Conservation (phyloP, 1,140 invertebrate species). For the Rhyzopertha dominica region DNA sequence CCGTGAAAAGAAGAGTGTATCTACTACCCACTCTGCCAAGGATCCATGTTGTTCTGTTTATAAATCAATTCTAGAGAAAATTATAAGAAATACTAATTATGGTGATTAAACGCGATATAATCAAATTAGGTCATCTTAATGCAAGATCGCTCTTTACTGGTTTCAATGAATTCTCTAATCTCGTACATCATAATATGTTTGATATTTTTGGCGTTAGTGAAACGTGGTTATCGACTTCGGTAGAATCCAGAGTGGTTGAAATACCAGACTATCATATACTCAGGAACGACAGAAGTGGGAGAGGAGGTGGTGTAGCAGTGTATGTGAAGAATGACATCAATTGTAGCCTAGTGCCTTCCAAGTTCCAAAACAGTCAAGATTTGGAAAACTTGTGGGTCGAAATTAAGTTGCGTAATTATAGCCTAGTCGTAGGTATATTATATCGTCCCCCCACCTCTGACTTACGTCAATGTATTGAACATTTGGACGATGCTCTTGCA, state of each 20-base stretch:
- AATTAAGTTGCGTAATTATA: background rate
- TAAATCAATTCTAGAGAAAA: no score
- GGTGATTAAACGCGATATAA: no score
- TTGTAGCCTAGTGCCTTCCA: background rate
- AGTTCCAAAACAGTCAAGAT: background rate
- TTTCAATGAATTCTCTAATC: background rate
- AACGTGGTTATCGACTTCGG: slow-evolving; percentile 6
- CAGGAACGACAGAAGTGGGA: slow-evolving; percentile 10
- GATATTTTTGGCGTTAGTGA: slow-evolving; percentile 9
- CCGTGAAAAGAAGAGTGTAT: no score
- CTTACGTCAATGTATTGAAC: background rate
- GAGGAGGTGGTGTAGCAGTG: slow-evolving; percentile 7
- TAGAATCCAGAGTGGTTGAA: background rate
- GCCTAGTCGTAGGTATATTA: background rate
- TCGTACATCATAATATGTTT: background rate
- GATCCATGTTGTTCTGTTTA: no score
- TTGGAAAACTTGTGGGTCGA: background rate
- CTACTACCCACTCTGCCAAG: no score
- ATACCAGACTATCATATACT: slow-evolving; percentile 7
- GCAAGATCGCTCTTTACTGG: slow-evolving; percentile 3
- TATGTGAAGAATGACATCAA: slow-evolving; percentile 1
- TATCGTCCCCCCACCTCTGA: background rate
- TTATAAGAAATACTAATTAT: no score
- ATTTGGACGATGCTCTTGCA: background rate
- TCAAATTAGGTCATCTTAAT: slow-evolving; percentile 2